Base-by-base conservation (phyloP, 2,888 invertebrate species). In the Temnothorax rugatulus region DNA sequence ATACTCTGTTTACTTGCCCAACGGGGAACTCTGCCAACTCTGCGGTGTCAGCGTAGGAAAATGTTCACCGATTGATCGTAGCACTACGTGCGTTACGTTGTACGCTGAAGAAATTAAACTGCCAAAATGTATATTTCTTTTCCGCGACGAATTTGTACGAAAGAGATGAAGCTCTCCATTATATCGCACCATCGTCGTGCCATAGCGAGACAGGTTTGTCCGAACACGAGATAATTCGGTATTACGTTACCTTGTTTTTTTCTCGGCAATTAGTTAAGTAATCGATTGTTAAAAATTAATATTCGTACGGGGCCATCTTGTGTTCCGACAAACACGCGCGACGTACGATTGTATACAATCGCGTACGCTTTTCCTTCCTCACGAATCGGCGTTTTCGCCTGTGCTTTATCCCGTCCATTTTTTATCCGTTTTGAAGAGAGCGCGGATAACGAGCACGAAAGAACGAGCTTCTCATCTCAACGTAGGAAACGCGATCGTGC, bases 401-500 rank as follows among this genome's bases (percentile, higher is more conserved):
- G 59, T 81, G 69, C 79, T 87, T 76, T 64, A 83, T 85, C 90
- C 90, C 90, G 90, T 90, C 90, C 90, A 90, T 83, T 88, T 90
- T 90, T 85, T 73, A 82, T 81, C 68, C 73, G 76, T 52, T 66
- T 84, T 68, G 47, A 86, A 25, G 73, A 68, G 54, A 54, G 50
- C 77, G 73, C 84, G 59, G 61, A 71, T 69, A 59, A 76, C 8
- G 21, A 47, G 47, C 41, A 57, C 52, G n/a, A 61, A 38, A 71
- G 1, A 75, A 34, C 34, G 34, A 63, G 61, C 47, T 59, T 59
- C 44, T 47, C 34, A 47, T 50, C 38, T 73, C 34, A 9, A 29
- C 41, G 13, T 52, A 47, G n/a, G 29, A n/a, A 77, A 57, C 1
- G 57, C 29, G 25, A 29, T 25, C 21, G 38, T 47, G 74, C 44